Base-by-base conservation (phyloP, 2,113 vertebrate species). In the Henicopernis longicauda region DNA sequence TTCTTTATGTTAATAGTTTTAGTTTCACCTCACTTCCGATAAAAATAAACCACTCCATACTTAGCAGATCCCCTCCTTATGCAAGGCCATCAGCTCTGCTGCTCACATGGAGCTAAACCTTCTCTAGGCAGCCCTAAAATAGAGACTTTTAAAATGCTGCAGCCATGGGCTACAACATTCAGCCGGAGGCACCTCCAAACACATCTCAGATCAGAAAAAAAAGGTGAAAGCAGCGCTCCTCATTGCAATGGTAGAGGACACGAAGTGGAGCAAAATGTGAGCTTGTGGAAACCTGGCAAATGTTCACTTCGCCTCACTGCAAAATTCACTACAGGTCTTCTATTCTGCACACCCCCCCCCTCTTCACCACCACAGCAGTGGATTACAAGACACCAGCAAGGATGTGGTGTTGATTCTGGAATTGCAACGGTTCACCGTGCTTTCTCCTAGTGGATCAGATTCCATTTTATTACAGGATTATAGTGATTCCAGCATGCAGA, bases 1-100 rank as follows among this genome's bases (percentile, higher is more conserved):
- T 91, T 94, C 81, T 90, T 82, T 95, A 74, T 88, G 94, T 70
- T 91, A 94, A 95, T 87, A 82, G 89, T 82, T 96, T 69, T 67
- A 85, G 70, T 70, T 96, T 84, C 83, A 95, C 91, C 83, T 93
- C 81, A 54, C 77, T 92, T 92, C 62, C 0, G 70, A 90, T 59
- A 94, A 92, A 97, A 97, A 97, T 94, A 96, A 97, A 95, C 93
- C 13, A 20, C 96, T 94, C 86, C 84, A 71, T 54, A 58, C 90
- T 96, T 82, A 90, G 91, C 94, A 95, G 93, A 94, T 83, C 77
- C 67, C 77, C 31, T 93, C 78, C 93, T 95, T 92, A 86, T 11
- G 81, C 88, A 91, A 88, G 90, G 78, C 55, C 90, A 81, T 58
- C 83, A 89, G 79, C 77, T 81, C 82, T 1, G 3, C 78, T 79